phyloP scores from a whole-genome alignment of 2,797 vertebrate species.

The Periophthalmus magnuspinnatus region DNA sequence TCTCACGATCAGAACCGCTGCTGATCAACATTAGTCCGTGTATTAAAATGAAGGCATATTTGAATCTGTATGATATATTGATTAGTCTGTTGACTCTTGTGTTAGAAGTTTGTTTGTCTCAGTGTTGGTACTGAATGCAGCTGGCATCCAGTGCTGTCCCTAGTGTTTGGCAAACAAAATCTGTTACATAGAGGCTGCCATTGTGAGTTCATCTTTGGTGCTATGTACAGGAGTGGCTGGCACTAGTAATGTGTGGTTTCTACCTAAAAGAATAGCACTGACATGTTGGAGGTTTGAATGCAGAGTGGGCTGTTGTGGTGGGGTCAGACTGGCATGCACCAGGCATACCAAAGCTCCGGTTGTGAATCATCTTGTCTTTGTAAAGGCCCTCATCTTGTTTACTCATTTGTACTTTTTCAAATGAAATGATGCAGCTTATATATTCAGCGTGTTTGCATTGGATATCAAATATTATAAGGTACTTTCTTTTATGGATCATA shows the following conservation, averaged over 20 bases:
- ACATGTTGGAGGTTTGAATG: constrained; percentile 37
- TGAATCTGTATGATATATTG: constrained; percentile 62
- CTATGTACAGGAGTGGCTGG: constrained; percentile 60
- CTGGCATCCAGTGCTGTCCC: constrained; percentile 51
- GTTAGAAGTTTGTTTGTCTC: constrained; percentile 58
- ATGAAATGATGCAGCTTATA: constrained; percentile 66
- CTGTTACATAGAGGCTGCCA: constrained; percentile 66
- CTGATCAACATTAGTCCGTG: constrained; percentile 39
- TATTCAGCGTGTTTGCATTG: constrained; percentile 39
- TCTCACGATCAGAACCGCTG: constrained; percentile 47
- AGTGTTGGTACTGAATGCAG: constrained; percentile 58
- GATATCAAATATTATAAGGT: constrained; percentile 45
- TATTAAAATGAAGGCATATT: constrained; percentile 64
- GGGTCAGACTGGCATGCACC: constrained; percentile 61
- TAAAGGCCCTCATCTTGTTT: constrained; percentile 53
- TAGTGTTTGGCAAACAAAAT: constrained; percentile 59
- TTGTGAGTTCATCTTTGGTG: constrained; percentile 62
- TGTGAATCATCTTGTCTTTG: constrained; percentile 22
- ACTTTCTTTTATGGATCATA: constrained; percentile 57
- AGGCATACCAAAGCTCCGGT: constrained; percentile 61
- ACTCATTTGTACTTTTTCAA: constrained; percentile 55
- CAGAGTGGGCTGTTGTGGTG: constrained; percentile 49
- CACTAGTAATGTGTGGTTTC: constrained; percentile 59
- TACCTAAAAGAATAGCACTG: constrained; percentile 56
- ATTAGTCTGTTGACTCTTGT: constrained; percentile 50